phyloP scores from a whole-genome alignment of 2,797 vertebrate species.

The Xerus rutilus region DNA sequence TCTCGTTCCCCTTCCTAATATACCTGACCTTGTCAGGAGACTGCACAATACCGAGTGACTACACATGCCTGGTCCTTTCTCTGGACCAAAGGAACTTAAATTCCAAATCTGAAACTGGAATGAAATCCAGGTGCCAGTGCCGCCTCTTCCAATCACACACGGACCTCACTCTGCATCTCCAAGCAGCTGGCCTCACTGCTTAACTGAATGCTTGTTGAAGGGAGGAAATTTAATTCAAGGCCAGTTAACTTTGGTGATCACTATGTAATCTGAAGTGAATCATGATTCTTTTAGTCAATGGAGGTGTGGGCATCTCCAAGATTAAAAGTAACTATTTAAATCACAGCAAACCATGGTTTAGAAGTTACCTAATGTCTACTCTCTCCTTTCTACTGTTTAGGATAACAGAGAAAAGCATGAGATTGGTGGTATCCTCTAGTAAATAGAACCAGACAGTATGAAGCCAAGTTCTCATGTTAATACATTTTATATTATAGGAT shows the following conservation, averaged over 20 bases:
- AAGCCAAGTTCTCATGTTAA: conserved; percentile 25
- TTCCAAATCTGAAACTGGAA: conserved; percentile 46
- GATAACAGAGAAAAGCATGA: conserved; percentile 39
- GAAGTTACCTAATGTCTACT: conserved; percentile 33
- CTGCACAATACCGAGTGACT: background rate
- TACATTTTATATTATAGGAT: conserved; percentile 37
- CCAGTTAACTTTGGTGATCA: conserved; percentile 45
- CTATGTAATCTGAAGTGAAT: conserved; percentile 43
- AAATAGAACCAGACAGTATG: conserved; percentile 31
- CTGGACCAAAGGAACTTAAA: conserved; percentile 49
- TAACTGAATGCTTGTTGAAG: conserved; percentile 53
- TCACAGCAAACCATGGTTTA: conserved; percentile 15
- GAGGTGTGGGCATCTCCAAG: background rate
- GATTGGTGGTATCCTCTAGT: background rate
- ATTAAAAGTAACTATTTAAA: background rate
- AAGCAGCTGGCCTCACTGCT: conserved; percentile 11
- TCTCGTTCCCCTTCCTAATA: background rate
- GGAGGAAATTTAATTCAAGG: background rate
- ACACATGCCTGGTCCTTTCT: background rate
- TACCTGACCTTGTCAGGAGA: background rate
- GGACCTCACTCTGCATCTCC: background rate
- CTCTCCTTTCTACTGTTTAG: conserved; percentile 32
- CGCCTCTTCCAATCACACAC: conserved; percentile 12
- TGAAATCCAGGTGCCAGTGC: conserved; percentile 40
- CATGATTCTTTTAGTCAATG: conserved; percentile 46